phyloP scores from a whole-genome alignment of 2,113 vertebrate species.

The Pteruthius melanotis region DNA sequence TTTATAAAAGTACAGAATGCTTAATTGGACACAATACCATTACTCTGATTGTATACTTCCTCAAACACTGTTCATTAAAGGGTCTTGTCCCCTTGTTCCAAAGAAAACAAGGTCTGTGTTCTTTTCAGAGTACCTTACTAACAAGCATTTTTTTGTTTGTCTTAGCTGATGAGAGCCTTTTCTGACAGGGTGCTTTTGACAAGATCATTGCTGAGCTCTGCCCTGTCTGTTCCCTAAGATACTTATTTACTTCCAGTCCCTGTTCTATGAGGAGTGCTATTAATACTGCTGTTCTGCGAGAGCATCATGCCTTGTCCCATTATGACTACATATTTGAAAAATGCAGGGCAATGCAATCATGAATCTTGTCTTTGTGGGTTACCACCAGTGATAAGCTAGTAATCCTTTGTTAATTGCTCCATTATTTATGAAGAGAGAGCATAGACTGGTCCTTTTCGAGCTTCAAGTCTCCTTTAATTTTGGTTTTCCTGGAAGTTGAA shows the following conservation, averaged over 20 bases:
- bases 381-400: not conserved
- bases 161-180: not conserved
- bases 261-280: not conserved
- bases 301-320: not conserved
- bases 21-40: not conserved
- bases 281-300: not conserved
- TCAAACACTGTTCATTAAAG: not conserved
- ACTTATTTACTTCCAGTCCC: not conserved
- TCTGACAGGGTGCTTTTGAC: not conserved
- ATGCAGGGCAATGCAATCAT: not conserved
- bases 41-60: not conserved
- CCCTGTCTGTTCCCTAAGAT: not conserved
- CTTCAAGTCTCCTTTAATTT: not conserved
- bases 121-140: not conserved
- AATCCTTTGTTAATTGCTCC: not conserved
- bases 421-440: not conserved
- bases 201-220: not conserved
- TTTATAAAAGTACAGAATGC: not conserved
- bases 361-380: not conserved
- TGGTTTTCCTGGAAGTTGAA: not conserved
- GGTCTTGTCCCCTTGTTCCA: not conserved
- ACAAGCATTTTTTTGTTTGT: not conserved
- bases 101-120: not conserved
- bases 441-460: not conserved
- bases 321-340: not conserved